These are phyloP conservation scores for Hiodon alosoides DNA, from an alignment of 2,113 vertebrate species.

Conservation along the genomic window DNA sequence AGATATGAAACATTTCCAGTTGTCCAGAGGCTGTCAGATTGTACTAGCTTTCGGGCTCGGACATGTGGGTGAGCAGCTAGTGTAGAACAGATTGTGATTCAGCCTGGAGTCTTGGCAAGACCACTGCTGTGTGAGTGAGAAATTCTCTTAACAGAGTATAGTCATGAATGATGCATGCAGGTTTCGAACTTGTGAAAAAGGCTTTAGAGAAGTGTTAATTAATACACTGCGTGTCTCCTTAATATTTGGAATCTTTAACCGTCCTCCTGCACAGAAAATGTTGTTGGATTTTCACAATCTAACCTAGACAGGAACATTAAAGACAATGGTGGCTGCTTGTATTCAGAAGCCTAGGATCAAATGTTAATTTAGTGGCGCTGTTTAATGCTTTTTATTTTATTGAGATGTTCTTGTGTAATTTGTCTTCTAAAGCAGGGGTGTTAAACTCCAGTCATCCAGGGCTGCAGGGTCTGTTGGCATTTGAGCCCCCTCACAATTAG, in stretches of 20 bases:
- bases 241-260: background rate
- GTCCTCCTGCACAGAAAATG: background rate
- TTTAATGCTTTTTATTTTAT: no score
- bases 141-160: background rate
- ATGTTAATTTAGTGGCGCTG: no score
- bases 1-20: background rate
- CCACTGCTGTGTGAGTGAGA: slow-evolving; percentile 5
- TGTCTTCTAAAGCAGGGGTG: no score
- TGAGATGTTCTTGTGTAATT: no score
- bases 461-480: no score
- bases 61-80: background rate
- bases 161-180: background rate
- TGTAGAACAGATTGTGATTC: slow-evolving; percentile 19
- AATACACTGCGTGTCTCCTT: background rate
- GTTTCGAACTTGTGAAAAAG: background rate
- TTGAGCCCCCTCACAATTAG: no score
- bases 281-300: background rate
- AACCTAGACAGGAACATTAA: background rate
- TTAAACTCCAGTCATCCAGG: no score
- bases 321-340: background rate
- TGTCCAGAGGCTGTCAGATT: background rate
- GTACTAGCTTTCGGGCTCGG: background rate
- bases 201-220: background rate
- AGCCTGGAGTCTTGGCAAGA: slow-evolving; percentile 8
- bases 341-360: background rate